These are phyloP conservation scores for Melanerpes formicivorus DNA, from an alignment of 2,113 vertebrate species.

Conservation along the genomic window DNA sequence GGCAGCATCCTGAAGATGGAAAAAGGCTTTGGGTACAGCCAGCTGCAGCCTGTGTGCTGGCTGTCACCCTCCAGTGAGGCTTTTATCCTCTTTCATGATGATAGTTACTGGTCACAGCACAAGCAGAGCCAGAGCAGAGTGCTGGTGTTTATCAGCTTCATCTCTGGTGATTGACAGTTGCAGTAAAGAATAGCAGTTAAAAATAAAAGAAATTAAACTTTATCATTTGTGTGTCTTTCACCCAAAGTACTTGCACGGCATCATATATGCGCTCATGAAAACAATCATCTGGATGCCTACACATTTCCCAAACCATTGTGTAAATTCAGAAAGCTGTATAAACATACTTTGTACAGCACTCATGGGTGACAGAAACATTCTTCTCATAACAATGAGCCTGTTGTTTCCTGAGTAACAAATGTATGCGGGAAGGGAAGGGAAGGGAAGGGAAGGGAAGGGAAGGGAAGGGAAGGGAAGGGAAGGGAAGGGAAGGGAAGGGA, in stretches of 20 bases:
- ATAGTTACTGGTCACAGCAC: rapidly evolving
- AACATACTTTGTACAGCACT: not conserved
- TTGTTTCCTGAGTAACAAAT: constrained; percentile 25
- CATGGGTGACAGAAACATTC: not conserved
- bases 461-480: no score
- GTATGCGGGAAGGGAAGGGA: not conserved
- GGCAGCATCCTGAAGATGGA: not conserved
- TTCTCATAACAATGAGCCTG: not conserved
- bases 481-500: no score
- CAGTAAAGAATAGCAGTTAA: not conserved
- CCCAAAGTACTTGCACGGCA: not conserved
- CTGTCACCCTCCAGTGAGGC: not conserved
- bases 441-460: no score
- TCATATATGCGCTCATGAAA: not conserved
- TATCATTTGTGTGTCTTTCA: not conserved
- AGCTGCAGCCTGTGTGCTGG: not conserved
- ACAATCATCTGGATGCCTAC: not conserved
- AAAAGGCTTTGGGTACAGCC: not conserved
- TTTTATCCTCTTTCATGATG: not conserved
- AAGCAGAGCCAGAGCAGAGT: not conserved
- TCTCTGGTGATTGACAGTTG: not conserved
- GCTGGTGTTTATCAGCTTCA: not conserved
- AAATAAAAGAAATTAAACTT: not conserved
- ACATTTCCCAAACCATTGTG: not conserved
- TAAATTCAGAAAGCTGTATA: constrained; percentile 22